Evolutionary conservation across 2,113 vertebrate genomes (phyloP), one percentile per base, ranked within the genome.

Genomic region (Saccopteryx leptura): DNA sequence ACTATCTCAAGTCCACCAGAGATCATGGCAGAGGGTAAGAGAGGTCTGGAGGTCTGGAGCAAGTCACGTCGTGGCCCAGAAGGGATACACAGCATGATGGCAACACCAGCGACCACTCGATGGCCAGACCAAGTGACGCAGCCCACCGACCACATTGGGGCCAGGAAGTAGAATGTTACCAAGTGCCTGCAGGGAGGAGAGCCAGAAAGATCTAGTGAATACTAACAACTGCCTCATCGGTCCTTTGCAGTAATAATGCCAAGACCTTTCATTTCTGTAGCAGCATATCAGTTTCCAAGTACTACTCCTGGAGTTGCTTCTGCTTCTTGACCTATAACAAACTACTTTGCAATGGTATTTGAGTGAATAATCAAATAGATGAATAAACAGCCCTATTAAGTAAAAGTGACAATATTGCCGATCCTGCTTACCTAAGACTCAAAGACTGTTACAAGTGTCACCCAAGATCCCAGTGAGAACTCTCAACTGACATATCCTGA

Each of bases 81-180:
- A 74, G 5, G 21, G 68, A 39, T 26, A 2, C 23, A 81, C 66
- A 11, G 31, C 71, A 18, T 18, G 26, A 61, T 24, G 24, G 18
- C 12, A 66, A 60, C 28, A 19, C 7, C 15, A 83, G 56, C 12
- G 28, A 56, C 9, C 8, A 54, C 74, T 83, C 8, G 0, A 4
- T 19, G 28, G 52, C 66, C 75, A n/a, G n/a, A 74, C 7, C 52
- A 15, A 28, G 26, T 3, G 52, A 54, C 12, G 66, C 31, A 15
- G 10, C 28, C 60, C 31, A 33, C 1, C 33, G 24, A 10, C 9
- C 5, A 1, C 31, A 33, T 0, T 2, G 18, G 18, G 4, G 2
- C 87, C 61, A 39, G 46, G 46, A 69, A 65, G n/a, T 15, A 9
- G 28, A 76, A 78, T 63, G 52, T 15, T 58, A 26, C 78, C 39